phyloP scores from a whole-genome alignment of 2,888 invertebrate species.

The Nowickia ferox region DNA sequence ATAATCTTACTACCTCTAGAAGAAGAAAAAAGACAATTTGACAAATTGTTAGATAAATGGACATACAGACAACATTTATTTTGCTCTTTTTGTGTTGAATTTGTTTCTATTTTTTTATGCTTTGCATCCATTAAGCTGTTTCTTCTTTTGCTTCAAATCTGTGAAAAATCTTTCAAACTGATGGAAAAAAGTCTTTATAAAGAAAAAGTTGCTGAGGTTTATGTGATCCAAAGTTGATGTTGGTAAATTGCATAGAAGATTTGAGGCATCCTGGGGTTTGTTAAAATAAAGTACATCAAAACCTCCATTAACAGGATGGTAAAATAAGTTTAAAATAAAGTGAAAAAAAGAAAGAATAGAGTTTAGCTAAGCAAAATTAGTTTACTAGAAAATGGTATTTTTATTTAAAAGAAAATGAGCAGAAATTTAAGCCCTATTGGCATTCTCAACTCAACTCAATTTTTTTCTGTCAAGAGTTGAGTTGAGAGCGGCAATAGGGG shows the following conservation, averaged over 20 bases:
- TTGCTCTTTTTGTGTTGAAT: background rate
- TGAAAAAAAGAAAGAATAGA: too few relatives aligned
- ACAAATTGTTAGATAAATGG: constrained; percentile 20
- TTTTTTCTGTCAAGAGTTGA: too few relatives aligned
- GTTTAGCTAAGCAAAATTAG: too few relatives aligned
- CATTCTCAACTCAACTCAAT: too few relatives aligned
- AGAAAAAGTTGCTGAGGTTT: constrained; percentile 6
- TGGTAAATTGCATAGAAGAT: background rate
- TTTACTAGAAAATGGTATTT: too few relatives aligned
- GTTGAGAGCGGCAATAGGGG: too few relatives aligned
- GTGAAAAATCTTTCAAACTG: background rate
- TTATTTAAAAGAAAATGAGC: too few relatives aligned
- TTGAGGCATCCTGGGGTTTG: background rate
- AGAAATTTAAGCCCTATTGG: too few relatives aligned
- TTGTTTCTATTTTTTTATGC: background rate
- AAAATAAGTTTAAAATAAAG: too few relatives aligned
- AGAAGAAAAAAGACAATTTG: constrained; percentile 23
- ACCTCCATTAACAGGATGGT: too few relatives aligned
- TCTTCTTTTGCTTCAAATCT: background rate
- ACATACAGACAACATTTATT: background rate
- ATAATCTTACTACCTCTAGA: constrained; percentile 39
- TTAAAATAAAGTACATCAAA: too few relatives aligned
- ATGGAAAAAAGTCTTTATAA: background rate
- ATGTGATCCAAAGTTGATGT: background rate
- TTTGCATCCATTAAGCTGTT: background rate